Evolutionary conservation across 2,113 vertebrate genomes (phyloP).

Genomic region (Thalassarche chlororhynchos): DNA sequence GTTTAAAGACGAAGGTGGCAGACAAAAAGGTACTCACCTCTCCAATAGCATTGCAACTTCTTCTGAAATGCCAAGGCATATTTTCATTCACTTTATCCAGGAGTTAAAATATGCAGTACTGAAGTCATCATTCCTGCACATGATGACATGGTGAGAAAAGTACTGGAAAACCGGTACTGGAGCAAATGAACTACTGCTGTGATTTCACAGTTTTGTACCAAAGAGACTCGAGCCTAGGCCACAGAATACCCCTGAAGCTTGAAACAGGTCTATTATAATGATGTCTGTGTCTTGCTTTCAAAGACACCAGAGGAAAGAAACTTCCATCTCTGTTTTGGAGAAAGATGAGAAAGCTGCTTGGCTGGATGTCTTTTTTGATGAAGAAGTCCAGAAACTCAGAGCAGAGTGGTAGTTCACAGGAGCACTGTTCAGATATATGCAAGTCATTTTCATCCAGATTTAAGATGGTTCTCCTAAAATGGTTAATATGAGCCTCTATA

Average conservation of each 20-base stretch:
- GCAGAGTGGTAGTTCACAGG: not conserved
- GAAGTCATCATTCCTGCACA: not conserved
- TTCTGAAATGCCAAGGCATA: not conserved
- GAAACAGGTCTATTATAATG: not conserved
- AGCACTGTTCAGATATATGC: not conserved
- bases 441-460: not conserved
- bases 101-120: not conserved
- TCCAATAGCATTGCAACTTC: not conserved
- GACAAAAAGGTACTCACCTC: not conserved
- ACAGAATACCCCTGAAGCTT: not conserved
- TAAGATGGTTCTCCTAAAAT: not conserved
- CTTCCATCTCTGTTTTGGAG: not conserved
- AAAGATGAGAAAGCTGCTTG: not conserved
- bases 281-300: conserved; percentile 12
- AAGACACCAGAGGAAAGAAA: conserved; percentile 13
- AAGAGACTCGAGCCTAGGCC: not conserved
- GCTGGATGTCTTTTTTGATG: conserved; percentile 24
- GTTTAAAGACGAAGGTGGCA: not conserved
- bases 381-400: not conserved
- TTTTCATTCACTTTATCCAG: not conserved
- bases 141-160: not conserved
- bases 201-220: not conserved
- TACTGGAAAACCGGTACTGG: not conserved
- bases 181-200: conserved; percentile 1
- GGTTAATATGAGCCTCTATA: not conserved